Base-by-base conservation (phyloP, 2,888 invertebrate genomes). In the Phorcus lineatus region DNA sequence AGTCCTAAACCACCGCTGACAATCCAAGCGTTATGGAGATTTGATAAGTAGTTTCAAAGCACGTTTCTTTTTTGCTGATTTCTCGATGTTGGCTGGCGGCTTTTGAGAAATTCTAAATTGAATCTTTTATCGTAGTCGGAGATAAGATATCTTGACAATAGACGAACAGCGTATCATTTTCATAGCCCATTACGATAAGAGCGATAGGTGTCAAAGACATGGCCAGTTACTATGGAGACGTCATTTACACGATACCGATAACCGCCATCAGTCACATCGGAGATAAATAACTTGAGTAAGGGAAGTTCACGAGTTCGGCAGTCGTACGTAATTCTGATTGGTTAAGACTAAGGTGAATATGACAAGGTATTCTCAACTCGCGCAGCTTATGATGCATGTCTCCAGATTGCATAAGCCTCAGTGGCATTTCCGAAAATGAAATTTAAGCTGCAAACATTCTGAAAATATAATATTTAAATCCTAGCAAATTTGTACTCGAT, bases 151-250 rank as follows among this genome's bases (percentile, higher is more conserved):
- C 70, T 70, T 31, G 70, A 70, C 70, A 70, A 70, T 70, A 70
- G 70, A 70, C 28, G 70, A 70, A 70, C 70, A 31, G 70, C 70
- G 40, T 70, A 70, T 70, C 70, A 19, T 31, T 70, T 70, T 70
- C 70, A 40, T 70, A 70, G 31, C 36, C 70, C 40, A 70, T 70
- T 70, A 70, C 70, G 70, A 70, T 70, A 70, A 70, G 31, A 36
- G 31, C 70, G 70, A 70, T 70, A 70, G 70, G 70, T 70, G 70
- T 70, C 70, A 40, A 70, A 70, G 70, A 70, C 70, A 70, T 70
- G 70, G 40, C 19, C 70, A 36, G 70, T 70, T 17, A 70, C 70
- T 40, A 70, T 70, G 70, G 70, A 70, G 24, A 70, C 70, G 70
- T 70, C 70, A 70, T 70, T 70, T 70, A 40, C 70, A 70, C 13